Conservation (phyloP, 2,888 invertebrate genomes). For the Rhimphoctona megacephalus region DNA sequence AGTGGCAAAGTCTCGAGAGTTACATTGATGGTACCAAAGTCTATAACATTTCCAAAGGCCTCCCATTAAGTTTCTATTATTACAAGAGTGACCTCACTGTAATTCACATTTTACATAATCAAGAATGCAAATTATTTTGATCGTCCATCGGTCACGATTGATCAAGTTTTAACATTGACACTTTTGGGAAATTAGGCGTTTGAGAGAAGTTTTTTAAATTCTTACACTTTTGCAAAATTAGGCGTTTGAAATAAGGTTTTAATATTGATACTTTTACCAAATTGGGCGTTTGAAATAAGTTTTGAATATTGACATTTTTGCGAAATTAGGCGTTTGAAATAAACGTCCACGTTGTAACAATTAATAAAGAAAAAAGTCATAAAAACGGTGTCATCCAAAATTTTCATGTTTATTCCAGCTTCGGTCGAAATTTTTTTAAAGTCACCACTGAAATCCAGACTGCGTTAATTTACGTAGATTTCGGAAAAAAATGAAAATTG, state of each 20-base stretch:
- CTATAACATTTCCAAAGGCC: slow-evolving; percentile 70
- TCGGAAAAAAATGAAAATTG: too few relatives aligned
- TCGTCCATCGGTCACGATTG: background rate
- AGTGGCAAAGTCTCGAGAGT: slow-evolving; percentile 76
- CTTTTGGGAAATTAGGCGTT: background rate
- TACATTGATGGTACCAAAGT: slow-evolving; percentile 67
- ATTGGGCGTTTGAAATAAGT: background rate
- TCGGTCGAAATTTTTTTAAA: background rate
- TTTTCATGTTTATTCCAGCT: background rate
- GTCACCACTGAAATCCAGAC: too few relatives aligned
- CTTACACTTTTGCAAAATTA: background rate
- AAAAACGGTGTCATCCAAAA: background rate
- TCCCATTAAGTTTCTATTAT: slow-evolving; percentile 71
- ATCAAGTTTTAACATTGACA: background rate
- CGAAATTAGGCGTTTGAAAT: background rate
- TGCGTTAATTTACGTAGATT: too few relatives aligned
- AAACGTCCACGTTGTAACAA: background rate
- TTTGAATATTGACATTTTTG: background rate
- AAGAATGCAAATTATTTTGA: slow-evolving; percentile 57
- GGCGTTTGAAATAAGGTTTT: background rate
- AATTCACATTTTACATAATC: slow-evolving; percentile 73
- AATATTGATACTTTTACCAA: background rate
- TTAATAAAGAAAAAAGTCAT: background rate
- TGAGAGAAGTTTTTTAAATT: background rate
- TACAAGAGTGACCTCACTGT: slow-evolving; percentile 78